Conservation (phyloP, 2,888 invertebrate species). For the Baccha elongata region DNA sequence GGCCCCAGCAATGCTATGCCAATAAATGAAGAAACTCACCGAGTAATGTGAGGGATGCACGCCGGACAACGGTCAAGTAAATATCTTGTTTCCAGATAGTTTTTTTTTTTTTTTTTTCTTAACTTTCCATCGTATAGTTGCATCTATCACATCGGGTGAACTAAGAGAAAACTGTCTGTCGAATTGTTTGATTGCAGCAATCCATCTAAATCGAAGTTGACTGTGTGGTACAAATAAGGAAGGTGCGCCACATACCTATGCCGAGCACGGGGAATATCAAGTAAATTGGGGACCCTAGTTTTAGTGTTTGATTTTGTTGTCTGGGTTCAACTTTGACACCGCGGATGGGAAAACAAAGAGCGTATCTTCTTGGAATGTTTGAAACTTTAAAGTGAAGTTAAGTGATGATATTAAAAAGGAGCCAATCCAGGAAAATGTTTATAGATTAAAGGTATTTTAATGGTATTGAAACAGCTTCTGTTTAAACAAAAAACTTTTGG, state of each 20-base stretch:
- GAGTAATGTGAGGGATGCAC: constrained; percentile 47
- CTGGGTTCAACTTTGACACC: constrained; percentile 24
- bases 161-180: constrained; percentile 67
- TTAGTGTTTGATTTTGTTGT: not conserved
- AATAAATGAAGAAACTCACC: constrained; percentile 65
- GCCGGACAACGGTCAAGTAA: constrained; percentile 64
- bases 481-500: no score
- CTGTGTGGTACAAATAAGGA: constrained; percentile 60
- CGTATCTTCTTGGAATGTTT: not conserved
- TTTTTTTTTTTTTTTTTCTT: constrained; percentile 20
- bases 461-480: no score
- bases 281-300: constrained; percentile 23
- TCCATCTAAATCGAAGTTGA: constrained; percentile 72
- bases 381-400: no score
- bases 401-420: no score
- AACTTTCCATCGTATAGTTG: constrained; percentile 42
- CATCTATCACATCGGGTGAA: constrained; percentile 57
- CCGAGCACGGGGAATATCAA: constrained; percentile 16
- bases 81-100: constrained; percentile 44
- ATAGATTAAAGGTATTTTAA: no score
- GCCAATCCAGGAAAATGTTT: no score
- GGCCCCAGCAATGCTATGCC: constrained; percentile 61
- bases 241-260: constrained; percentile 61
- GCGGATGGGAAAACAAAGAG: not conserved
- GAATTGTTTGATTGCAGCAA: constrained; percentile 72